Evolutionary conservation across 2,113 vertebrate genomes (phyloP), one percentile per base, ranked within the genome.

Genomic region (Spea bombifrons): DNA sequence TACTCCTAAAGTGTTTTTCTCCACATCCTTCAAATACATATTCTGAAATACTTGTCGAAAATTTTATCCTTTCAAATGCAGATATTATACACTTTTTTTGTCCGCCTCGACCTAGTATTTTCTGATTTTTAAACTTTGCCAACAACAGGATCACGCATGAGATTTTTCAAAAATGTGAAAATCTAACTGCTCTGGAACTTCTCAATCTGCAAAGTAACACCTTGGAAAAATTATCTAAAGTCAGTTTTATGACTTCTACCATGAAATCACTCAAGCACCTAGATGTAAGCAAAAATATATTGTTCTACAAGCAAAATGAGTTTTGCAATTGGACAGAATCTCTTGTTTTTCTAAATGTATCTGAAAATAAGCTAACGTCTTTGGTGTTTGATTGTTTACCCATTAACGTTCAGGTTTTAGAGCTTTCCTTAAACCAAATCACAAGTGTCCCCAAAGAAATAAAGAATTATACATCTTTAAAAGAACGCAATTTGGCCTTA

Each of bases 71-170:
- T 44, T 70, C 81, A 7, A 85, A 91, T 61, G 52, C 92, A 0
- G 83, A 76, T 13, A 86, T 97, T 3, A 71, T 96, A 4, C 90
- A 96, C 74, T 94, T 97, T 91, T 90, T 93, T 55, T 98, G 96
- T 80, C 96, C 96, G 6, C 52, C 61, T 0, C 78, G 61, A 4
- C 82, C 64, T 4, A 97, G 94, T 75, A 80, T 70, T 4, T 90
- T 95, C 74, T 78, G 78, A 4, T 80, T 89, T 66, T 76, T 97
- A 81, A 88, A 94, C 76, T 91, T 98, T 80, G 93, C 94, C 1
- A 81, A 81, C 72, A 94, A 95, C 67, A 86, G 90, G 10, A 4
- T 98, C 47, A 93, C 93, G 0, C 94, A 98, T 0, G 0, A 67
- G 0, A 75, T 97, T 82, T 97, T 97, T 81, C n/a, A 87, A 71